phyloP scores from a whole-genome alignment of 2,797 vertebrate genomes.

The Notamacropus eugenii region DNA sequence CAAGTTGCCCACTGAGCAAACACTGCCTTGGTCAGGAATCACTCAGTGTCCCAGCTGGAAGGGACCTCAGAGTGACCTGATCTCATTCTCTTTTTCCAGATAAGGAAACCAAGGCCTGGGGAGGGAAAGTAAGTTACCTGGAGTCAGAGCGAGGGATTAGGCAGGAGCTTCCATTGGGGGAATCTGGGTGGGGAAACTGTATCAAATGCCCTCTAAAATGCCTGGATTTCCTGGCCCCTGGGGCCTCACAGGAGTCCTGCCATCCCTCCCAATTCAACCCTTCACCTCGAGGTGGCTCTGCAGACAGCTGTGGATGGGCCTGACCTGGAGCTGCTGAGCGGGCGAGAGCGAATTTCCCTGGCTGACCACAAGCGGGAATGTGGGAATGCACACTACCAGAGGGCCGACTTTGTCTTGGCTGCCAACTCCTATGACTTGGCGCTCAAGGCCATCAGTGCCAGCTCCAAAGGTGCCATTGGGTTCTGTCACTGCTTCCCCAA shows the following conservation, averaged over 20 bases:
- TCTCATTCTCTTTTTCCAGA: not conserved
- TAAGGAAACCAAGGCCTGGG: not conserved
- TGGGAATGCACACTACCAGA: slow-evolving; percentile 94
- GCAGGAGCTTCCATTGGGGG: not conserved
- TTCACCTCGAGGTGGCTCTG: slow-evolving; percentile 92
- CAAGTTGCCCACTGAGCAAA: not conserved
- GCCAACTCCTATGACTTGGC: slow-evolving; percentile 96
- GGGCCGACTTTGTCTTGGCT: slow-evolving; percentile 92
- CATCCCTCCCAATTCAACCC: slow-evolving; percentile 87
- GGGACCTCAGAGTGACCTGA: not conserved
- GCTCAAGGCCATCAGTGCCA: slow-evolving; percentile 92
- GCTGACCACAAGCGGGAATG: slow-evolving; percentile 92
- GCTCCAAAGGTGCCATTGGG: slow-evolving; percentile 90
- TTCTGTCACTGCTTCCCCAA: not conserved
- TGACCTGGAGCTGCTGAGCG: slow-evolving; percentile 92
- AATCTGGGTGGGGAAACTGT: not conserved
- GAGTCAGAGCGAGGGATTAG: not conserved
- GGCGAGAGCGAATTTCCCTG: slow-evolving; percentile 88
- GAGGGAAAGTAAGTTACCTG: not conserved
- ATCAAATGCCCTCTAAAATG: not conserved
- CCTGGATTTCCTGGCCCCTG: not conserved
- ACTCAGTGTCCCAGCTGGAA: not conserved
- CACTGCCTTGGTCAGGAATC: not conserved
- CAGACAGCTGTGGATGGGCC: slow-evolving; percentile 87
- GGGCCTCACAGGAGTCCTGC: slow-evolving; percentile 84